Conservation (phyloP, 2,797 vertebrate species). For the Halcyon leucocephala region DNA sequence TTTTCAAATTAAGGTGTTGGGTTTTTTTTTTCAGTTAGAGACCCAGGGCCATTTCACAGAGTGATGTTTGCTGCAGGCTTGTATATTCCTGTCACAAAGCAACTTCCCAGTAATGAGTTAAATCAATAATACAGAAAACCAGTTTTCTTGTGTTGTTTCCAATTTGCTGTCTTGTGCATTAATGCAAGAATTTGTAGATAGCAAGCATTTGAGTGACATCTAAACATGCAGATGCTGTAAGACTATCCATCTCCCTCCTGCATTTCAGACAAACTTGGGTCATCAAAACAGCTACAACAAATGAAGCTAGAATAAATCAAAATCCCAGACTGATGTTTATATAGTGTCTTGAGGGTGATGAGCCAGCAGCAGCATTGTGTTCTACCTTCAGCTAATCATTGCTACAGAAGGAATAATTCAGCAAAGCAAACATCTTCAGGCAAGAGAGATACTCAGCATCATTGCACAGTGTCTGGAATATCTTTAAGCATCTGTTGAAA, state of each 20-base stretch:
- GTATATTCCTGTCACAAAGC: neutral
- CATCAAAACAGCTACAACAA: conserved; percentile 7
- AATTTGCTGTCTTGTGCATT: neutral
- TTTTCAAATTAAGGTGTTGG: neutral
- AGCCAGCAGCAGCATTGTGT: neutral
- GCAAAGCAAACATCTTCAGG: conserved; percentile 57
- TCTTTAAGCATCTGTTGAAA: conserved; percentile 16
- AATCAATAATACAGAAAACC: conserved; percentile 1
- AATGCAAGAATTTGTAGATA: neutral
- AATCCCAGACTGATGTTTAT: conserved; percentile 24
- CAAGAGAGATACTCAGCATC: neutral
- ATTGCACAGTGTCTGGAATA: neutral
- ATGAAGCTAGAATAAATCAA: conserved; percentile 51
- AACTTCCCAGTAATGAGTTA: neutral
- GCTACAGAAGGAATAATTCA: conserved; percentile 38
- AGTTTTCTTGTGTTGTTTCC: neutral
- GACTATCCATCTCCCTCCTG: neutral
- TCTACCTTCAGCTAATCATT: conserved; percentile 33
- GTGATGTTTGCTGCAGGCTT: neutral
- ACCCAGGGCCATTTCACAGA: neutral
- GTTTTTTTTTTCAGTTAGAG: neutral
- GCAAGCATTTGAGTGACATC: neutral
- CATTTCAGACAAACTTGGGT: conserved; percentile 6
- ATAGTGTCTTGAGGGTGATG: conserved; percentile 30
- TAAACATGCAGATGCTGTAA: neutral